Evolutionary conservation across 1,140 invertebrate species (phyloP).

Genomic region (Bombus picipes): DNA sequence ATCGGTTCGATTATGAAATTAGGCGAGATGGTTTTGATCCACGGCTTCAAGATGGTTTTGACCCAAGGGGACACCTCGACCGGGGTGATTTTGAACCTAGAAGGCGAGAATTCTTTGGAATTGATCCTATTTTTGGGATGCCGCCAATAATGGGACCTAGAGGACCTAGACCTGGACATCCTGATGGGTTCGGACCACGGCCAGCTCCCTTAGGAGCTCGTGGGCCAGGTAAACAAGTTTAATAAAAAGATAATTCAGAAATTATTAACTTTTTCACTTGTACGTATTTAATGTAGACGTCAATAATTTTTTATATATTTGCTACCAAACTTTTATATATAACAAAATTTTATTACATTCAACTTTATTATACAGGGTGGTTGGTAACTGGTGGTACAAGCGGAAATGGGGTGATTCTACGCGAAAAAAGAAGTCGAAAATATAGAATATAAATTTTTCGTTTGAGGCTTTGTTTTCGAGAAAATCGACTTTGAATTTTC

Average conservation of each 20-base stretch:
- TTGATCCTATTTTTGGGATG: constrained; percentile 78
- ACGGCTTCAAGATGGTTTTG: constrained; percentile 74
- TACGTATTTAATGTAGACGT: neutral
- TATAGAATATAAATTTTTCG: too few relatives aligned
- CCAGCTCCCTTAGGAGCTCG: constrained; percentile 75
- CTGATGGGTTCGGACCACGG: constrained; percentile 80
- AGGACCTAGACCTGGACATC: constrained; percentile 79
- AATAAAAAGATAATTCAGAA: neutral
- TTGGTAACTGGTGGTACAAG: too few relatives aligned
- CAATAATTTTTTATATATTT: neutral
- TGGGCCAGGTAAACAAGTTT: constrained; percentile 75
- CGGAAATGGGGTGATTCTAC: too few relatives aligned
- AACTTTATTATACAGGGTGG: neutral
- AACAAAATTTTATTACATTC: too few relatives aligned
- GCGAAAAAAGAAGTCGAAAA: too few relatives aligned
- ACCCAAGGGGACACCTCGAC: constrained; percentile 74
- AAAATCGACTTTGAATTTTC: too few relatives aligned
- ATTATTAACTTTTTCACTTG: neutral
- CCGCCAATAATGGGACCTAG: constrained; percentile 79
- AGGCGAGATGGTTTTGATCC: constrained; percentile 74
- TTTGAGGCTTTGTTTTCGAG: too few relatives aligned
- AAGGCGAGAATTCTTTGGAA: constrained; percentile 78
- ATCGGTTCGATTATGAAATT: constrained; percentile 80
- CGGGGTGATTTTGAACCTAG: constrained; percentile 78
- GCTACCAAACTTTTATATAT: neutral